Percentiles rank a stretch among this genome's conserved stretches.
Conservation (phyloP, 1,140 invertebrate genomes). For the Cotesia typhae region DNA sequence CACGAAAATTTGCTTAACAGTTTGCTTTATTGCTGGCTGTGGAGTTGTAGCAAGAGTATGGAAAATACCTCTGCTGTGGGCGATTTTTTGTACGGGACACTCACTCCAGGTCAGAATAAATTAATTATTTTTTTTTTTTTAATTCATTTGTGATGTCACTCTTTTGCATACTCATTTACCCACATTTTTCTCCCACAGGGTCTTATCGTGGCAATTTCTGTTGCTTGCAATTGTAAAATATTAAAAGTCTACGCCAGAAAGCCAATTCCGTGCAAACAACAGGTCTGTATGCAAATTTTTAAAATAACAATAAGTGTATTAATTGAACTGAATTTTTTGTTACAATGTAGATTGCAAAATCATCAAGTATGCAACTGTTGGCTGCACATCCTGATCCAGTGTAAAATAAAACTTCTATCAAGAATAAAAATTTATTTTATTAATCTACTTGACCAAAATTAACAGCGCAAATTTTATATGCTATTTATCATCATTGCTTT, state of each 20-base stretch:
- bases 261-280: conserved; percentile 59
- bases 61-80: conserved; percentile 59
- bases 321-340: conserved; percentile 11
- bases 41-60: conserved; percentile 57
- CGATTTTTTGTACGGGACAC: conserved; percentile 60
- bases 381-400: conserved; percentile 65
- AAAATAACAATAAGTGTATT: background rate
- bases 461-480: conserved; percentile 26
- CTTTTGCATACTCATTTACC: conserved; percentile 15
- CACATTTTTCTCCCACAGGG: conserved; percentile 58
- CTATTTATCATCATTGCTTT: conserved; percentile 22
- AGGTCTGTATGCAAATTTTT: conserved; percentile 45
- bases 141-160: conserved; percentile 1
- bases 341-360: conserved; percentile 63
- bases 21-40: conserved; percentile 59
- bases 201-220: conserved; percentile 70
- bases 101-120: conserved; percentile 55
- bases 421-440: conserved; percentile 33
- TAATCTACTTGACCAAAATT: conserved; percentile 39
- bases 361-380: conserved; percentile 67
- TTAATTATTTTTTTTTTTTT: conserved; percentile 14
- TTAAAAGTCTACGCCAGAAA: conserved; percentile 67
- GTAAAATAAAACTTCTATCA: conserved; percentile 47
- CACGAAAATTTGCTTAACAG: conserved; percentile 67
- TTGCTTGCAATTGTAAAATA: conserved; percentile 73